Conservation (phyloP, 1,140 invertebrate genomes). For the Acromyrmex heyeri region DNA sequence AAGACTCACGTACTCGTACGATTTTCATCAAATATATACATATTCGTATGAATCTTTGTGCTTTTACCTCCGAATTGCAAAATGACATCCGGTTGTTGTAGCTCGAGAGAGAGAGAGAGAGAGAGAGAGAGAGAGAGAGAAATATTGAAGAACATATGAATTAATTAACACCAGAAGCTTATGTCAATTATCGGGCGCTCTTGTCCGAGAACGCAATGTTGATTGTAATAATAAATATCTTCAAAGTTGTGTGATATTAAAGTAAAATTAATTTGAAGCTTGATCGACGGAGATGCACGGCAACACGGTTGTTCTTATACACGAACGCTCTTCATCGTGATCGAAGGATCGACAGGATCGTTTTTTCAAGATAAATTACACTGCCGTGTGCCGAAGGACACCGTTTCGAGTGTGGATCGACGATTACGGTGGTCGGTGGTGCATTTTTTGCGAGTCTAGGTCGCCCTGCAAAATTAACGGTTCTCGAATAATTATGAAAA, state of each 20-base stretch:
- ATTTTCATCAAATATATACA: neutral
- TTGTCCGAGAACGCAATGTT: slow-evolving; percentile 41
- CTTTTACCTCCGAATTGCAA: neutral
- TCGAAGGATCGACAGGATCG: slow-evolving; percentile 58
- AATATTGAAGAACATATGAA: slow-evolving; percentile 43
- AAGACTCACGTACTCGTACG: neutral
- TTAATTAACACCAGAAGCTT: slow-evolving; percentile 54
- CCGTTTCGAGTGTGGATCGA: slow-evolving; percentile 66
- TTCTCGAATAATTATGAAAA: neutral
- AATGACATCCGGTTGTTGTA: neutral
- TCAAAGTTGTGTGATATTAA: slow-evolving; percentile 60
- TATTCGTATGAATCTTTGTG: neutral
- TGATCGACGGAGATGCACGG: slow-evolving; percentile 43
- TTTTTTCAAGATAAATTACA: slow-evolving; percentile 64
- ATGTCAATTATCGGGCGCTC: slow-evolving; percentile 72
- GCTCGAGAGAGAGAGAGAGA: slow-evolving; percentile 4
- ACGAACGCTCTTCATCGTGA: slow-evolving; percentile 68
- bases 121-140: slow-evolving; percentile 3
- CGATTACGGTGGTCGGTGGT: slow-evolving; percentile 1
- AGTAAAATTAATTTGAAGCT: slow-evolving; percentile 44
- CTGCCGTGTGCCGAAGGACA: slow-evolving; percentile 75
- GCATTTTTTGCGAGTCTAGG: neutral
- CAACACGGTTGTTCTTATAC: neutral
- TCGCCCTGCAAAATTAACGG: neutral
- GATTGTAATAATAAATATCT: slow-evolving; percentile 40